These are phyloP conservation scores for Strigamia transsilvanica DNA, from an alignment of 2,888 invertebrate species.

Conservation along the genomic window DNA sequence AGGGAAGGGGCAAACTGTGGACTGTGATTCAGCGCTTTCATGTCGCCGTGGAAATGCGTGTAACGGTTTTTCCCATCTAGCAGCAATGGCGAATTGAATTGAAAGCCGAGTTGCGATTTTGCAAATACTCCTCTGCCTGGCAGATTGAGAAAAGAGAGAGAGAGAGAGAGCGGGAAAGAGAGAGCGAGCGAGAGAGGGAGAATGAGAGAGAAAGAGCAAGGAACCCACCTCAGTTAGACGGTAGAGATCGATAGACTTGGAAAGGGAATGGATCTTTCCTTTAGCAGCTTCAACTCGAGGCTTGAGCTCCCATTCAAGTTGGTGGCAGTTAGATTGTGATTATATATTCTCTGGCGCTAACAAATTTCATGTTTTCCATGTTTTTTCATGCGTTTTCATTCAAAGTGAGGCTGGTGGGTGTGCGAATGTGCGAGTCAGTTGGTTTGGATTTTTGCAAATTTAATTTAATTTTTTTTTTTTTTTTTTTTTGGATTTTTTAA, in stretches of 20 bases:
- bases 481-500: too few species aligned
- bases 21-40: not conserved
- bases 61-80: not conserved
- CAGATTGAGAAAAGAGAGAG: constrained; percentile 36
- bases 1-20: not conserved
- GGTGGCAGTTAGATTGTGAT: constrained; percentile 45
- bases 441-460: too few species aligned
- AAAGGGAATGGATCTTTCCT: constrained; percentile 49
- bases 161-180: constrained; percentile 50
- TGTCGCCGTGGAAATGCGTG: not conserved
- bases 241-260: constrained; percentile 50
- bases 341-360: constrained; percentile 32
- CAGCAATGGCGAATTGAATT: constrained; percentile 13
- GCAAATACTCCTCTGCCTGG: not conserved
- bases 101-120: constrained; percentile 41
- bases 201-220: constrained; percentile 54
- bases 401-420: too few species aligned
- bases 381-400: not conserved
- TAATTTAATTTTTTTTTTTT: too few species aligned
- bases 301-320: constrained; percentile 41
- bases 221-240: constrained; percentile 45
- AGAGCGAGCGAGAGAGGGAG: constrained; percentile 51
- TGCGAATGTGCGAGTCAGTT: too few species aligned
- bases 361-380: not conserved
- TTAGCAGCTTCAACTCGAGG: constrained; percentile 48